Base-by-base conservation (phyloP, 2,888 invertebrate species). In the Drosophila falleni region DNA sequence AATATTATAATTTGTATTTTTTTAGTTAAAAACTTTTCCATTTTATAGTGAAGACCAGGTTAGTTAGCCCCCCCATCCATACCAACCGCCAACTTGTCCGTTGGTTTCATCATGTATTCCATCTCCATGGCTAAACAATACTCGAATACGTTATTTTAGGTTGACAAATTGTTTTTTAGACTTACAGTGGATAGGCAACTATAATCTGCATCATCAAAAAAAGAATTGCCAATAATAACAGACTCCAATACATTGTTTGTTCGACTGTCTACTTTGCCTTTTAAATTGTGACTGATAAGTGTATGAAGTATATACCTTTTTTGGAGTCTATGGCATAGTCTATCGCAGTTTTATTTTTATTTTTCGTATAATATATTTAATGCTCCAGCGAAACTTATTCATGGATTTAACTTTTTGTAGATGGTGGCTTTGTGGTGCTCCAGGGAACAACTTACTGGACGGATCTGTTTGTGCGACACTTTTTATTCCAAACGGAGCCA, bases 381-480 rank as follows among this genome's bases (percentile, higher is more conserved):
- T 23, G 23, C 23, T 23, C 4, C 23, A 6, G 31, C 31, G 9
- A 10, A 31, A 5, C 16, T 33, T 6, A 49, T 11, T 16, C 8
- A 19, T 16, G 16, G 16, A 0, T 13, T 49, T 16, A 23, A 9
- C n/a, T 2, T 55, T n/a, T 93, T 93, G 26, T 94, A 97, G 97
- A 97, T 93, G 96, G 96, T 31, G 97, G 97, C 49, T 98, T 98
- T 93, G 98, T 98, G 78, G 95, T 98, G 93, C 95, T 98, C 15
- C 97, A 97, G 93, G 97, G 97, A 41, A 97, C 97, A 68, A 97
- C 97, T 3, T 98, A 98, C 91, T 98, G 98, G 98, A 98, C 98
- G 58, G 97, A 98, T 93, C 94, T 98, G 81, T 98, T 98, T 93
- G 97, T 98, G 78, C 95, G 97, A 13, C 97, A 98, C 94, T 98